phyloP scores from a whole-genome alignment of 2,888 invertebrate species.

The Lepidochitona cinerea region DNA sequence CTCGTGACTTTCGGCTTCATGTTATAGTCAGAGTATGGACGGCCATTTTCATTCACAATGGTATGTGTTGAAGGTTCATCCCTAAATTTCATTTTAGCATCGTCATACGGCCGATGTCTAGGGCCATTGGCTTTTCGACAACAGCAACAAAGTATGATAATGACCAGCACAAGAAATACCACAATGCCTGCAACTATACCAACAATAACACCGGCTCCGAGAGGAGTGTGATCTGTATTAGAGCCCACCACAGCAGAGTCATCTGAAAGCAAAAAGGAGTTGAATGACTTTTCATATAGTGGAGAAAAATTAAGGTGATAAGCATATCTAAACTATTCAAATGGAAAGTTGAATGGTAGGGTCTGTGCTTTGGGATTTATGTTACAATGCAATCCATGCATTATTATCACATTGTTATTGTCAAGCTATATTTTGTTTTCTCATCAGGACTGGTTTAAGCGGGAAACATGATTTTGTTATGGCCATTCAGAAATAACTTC shows the following conservation, averaged over 20 bases:
- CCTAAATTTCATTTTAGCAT: neutral
- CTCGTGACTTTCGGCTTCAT: neutral
- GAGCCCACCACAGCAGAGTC: neutral
- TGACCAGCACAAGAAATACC: slow-evolving; percentile 40
- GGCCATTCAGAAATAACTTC: too few species aligned
- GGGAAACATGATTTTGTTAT: too few species aligned
- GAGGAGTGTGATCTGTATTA: neutral
- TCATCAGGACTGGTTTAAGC: too few species aligned
- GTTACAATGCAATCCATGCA: too few species aligned
- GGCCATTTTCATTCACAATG: neutral
- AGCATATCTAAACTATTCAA: too few species aligned
- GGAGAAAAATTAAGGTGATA: too few species aligned
- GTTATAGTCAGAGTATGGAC: neutral
- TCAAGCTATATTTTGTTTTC: too few species aligned
- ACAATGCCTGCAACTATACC: slow-evolving; percentile 53
- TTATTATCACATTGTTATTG: too few species aligned
- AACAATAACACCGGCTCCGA: slow-evolving; percentile 38
- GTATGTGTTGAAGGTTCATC: neutral
- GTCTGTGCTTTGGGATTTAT: too few species aligned
- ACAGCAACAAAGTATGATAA: slow-evolving; percentile 47
- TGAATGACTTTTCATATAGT: too few species aligned
- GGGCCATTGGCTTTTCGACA: slow-evolving; percentile 18
- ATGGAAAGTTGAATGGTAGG: too few species aligned
- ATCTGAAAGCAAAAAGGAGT: neutral
- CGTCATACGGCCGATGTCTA: neutral